A percentile compares a stretch with the other conserved stretches of the same genome.
These are phyloP conservation scores for Pelecanoides urinatrix DNA, from an alignment of 2,113 vertebrate species.

Conservation along the genomic window DNA sequence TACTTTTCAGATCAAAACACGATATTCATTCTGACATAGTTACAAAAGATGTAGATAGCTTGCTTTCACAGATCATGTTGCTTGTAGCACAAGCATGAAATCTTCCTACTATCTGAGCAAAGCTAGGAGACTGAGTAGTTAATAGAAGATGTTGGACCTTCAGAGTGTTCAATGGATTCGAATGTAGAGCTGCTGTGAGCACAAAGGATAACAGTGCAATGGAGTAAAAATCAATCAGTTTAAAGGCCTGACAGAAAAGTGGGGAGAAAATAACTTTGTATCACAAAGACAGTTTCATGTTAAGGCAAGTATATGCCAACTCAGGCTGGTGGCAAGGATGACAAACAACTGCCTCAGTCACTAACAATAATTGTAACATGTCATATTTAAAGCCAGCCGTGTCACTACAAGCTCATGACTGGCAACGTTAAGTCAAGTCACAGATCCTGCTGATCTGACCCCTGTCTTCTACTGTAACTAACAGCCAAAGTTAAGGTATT, in stretches of 20 bases:
- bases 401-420: background rate
- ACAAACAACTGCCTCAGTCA: background rate
- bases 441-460: background rate
- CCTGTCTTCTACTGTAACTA: background rate
- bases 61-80: background rate
- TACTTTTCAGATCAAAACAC: background rate
- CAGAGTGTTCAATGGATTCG: background rate
- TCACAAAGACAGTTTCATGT: background rate
- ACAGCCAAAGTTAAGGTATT: background rate
- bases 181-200: background rate
- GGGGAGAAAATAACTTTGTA: background rate
- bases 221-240: background rate
- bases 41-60: background rate
- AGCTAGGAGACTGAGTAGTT: background rate
- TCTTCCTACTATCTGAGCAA: background rate
- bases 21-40: background rate
- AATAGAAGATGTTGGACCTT: background rate
- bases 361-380: background rate
- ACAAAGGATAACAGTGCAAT: background rate
- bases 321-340: background rate
- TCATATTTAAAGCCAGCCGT: background rate
- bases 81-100: background rate
- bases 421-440: background rate
- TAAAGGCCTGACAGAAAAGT: background rate
- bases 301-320: background rate